Evolutionary conservation across 2,797 vertebrate genomes (phyloP), one percentile per base, ranked within the genome.

Genomic region (Lepidocolaptes lacrymiger): DNA sequence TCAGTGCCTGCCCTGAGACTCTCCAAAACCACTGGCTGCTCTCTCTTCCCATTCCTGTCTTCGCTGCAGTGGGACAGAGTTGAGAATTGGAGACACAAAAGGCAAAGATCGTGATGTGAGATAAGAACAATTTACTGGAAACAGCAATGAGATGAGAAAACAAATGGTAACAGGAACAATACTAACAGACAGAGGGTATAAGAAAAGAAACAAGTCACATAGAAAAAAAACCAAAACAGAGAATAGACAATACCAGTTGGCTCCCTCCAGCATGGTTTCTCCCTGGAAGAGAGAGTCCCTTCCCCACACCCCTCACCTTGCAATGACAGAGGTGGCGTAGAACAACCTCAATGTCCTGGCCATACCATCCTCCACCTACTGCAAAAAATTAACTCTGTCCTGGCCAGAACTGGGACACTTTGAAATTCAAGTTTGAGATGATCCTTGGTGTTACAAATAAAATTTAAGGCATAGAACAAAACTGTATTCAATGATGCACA

Each of bases 161-260:
- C 8, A 1, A 74, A 30, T 39, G 43, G 37, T 21, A 44, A 52
- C 13, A 43, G 20, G 20, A 88, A 34, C 11, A 46, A 48, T 74
- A 30, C 14, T 24, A 41, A 32, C 48, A 30, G 30, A 54, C 14
- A 67, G 24, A 54, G 5, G 2, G 12, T 30, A 36, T 48, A 34
- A 54, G 18, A 88, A 74, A 61, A 54, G 2, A 52, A 59, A 66
- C 4, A 52, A 74, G 51, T 44, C 27, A 21, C 12, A 17, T 21
- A 30, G 15, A 4, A n/a, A 7, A 58, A 46, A 36, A 43, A 16
- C 6, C 37, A 43, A 43, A 43, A 9, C 49, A 49, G 28, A 32
- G 36, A 23, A 67, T 14, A 61, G 59, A 27, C 3, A 32, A 16
- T 32, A n/a, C 14, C 12, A 22, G 7, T 48, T 0, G 0, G 30